phyloP scores from a whole-genome alignment of 2,888 invertebrate genomes.

The Ischnus inquisitorius region DNA sequence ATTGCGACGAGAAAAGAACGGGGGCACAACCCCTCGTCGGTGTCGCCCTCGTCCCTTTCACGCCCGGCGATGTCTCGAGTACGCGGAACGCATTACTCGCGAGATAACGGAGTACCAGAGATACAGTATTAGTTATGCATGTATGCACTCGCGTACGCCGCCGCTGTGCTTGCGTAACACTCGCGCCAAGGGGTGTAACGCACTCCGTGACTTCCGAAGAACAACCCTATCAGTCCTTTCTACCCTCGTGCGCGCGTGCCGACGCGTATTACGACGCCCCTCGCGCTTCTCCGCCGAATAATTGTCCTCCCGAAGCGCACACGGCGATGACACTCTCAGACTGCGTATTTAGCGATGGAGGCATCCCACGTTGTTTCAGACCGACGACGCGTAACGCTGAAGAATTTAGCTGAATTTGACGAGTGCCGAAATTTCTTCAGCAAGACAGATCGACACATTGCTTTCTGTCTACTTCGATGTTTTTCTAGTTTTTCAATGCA shows the following conservation, averaged over 20 bases:
- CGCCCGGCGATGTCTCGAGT: conserved; percentile 18
- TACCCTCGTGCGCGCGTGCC: conserved; percentile 12
- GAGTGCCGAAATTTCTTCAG: no score
- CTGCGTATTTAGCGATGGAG: background rate
- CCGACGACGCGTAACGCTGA: background rate
- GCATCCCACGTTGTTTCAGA: background rate
- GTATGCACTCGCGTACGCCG: conserved; percentile 6
- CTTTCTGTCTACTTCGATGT: no score
- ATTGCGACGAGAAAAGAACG: conserved; percentile 9
- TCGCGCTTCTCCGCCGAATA: conserved; percentile 7
- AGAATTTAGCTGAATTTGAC: background rate
- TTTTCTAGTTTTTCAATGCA: no score
- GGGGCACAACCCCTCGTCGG: background rate
- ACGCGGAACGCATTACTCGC: conserved; percentile 15
- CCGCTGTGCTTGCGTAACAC: background rate
- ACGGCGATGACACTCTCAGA: background rate
- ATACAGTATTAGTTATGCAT: conserved; percentile 28
- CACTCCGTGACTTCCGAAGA: conserved; percentile 25
- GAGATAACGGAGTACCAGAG: conserved; percentile 25
- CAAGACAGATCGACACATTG: no score
- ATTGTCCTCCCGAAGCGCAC: conserved; percentile 2
- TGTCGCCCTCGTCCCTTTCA: background rate
- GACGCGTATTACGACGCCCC: conserved; percentile 17
- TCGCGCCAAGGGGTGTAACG: conserved; percentile 2
- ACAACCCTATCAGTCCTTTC: conserved; percentile 5